Evolutionary conservation across 2,797 vertebrate species (phyloP).

Genomic region (Pangasius djambal): DNA sequence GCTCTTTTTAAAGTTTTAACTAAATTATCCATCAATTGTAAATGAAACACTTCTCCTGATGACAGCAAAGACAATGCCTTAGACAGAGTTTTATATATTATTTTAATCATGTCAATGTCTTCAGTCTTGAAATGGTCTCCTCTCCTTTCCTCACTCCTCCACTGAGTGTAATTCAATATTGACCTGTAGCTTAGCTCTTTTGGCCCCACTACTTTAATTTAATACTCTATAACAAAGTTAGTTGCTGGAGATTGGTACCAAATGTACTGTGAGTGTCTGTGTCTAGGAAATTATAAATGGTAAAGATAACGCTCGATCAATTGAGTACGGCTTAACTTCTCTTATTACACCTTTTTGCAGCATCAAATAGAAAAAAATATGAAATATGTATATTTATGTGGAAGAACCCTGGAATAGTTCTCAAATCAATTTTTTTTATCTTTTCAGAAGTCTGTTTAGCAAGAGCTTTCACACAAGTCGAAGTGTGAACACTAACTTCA

Average conservation of each 20-base stretch:
- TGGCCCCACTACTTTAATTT: conserved; percentile 44
- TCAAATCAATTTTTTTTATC: not conserved
- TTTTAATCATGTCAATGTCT: not conserved
- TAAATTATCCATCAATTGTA: not conserved
- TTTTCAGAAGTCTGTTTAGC: not conserved
- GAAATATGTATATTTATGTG: not conserved
- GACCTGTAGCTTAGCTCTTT: conserved; percentile 22
- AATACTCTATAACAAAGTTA: conserved; percentile 36
- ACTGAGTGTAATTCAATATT: conserved; percentile 36
- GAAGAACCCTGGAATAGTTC: not conserved
- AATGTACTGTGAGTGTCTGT: conserved; percentile 26
- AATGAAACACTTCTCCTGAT: not conserved
- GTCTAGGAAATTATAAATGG: conserved; percentile 24
- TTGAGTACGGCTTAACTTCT: not conserved
- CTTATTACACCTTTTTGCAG: not conserved
- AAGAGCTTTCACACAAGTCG: not conserved
- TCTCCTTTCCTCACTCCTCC: conserved; percentile 13
- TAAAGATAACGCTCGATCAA: conserved; percentile 16
- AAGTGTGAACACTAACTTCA: not conserved
- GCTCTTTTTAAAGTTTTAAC: not conserved
- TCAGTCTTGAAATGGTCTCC: not conserved
- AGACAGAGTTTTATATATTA: not conserved
- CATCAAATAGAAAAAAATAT: not conserved
- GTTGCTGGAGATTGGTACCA: conserved; percentile 30
- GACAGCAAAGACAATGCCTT: not conserved